phyloP scores from a whole-genome alignment of 2,797 vertebrate genomes.

The Nannoperca obscura region DNA sequence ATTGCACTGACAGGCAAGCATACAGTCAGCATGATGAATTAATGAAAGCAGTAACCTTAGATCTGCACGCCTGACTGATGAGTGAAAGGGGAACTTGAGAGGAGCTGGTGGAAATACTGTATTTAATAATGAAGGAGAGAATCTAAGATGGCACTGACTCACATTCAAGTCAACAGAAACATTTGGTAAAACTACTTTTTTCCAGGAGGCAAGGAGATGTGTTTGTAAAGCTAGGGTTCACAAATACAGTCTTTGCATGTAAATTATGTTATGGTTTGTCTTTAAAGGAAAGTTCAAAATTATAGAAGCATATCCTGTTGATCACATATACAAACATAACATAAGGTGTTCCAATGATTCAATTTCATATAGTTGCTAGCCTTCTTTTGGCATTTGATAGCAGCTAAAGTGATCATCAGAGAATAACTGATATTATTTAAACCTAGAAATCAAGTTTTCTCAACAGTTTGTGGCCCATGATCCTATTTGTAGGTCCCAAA shows the following conservation, averaged over 20 bases:
- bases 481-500: not conserved
- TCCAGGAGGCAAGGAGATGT: not conserved
- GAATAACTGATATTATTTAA: not conserved
- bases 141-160: conserved; percentile 51
- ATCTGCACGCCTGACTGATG: conserved; percentile 47
- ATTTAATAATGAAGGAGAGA: conserved; percentile 78
- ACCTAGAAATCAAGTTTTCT: not conserved
- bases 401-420: not conserved
- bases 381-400: not conserved
- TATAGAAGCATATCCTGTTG: not conserved
- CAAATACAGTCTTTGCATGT: not conserved
- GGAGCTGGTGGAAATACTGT: conserved; percentile 59
- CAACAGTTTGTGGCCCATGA: not conserved
- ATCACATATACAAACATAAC: not conserved
- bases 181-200: not conserved
- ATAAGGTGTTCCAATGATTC: not conserved
- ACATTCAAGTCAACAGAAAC: conserved; percentile 21
- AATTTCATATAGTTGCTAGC: not conserved
- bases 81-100: conserved; percentile 79
- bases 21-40: conserved; percentile 72
- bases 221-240: no score
- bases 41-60: conserved; percentile 77
- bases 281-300: not conserved
- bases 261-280: not conserved
- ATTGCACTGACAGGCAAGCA: conserved; percentile 26